phyloP scores from a whole-genome alignment of 2,888 invertebrate genomes.

The Lamellibrachia satsuma region DNA sequence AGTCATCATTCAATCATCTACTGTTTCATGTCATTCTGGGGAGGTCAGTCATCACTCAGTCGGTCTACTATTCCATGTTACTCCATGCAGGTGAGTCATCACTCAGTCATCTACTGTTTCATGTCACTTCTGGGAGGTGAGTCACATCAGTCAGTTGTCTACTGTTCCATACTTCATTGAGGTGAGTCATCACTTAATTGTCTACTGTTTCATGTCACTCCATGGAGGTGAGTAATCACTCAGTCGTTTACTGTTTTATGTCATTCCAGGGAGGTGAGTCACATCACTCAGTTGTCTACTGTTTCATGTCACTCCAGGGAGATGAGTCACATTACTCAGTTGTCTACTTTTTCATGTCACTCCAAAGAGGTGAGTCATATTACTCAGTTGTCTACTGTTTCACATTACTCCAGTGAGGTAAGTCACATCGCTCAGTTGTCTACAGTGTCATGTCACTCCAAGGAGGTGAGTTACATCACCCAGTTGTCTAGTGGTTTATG shows the following conservation, averaged over 20 bases:
- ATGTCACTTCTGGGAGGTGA: too few relatives aligned
- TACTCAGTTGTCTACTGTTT: not conserved
- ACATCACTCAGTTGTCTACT: not conserved
- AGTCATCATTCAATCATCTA: conserved; percentile 30
- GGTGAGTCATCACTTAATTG: conserved; percentile 45
- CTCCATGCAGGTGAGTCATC: too few relatives aligned
- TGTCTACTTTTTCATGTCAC: conserved; percentile 53
- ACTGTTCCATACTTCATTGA: conserved; percentile 69
- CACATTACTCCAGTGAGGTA: conserved; percentile 71
- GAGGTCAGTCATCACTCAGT: conserved; percentile 63
- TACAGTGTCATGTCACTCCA: not conserved
- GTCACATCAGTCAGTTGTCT: too few relatives aligned
- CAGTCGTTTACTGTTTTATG: not conserved
- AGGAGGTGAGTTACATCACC: too few relatives aligned
- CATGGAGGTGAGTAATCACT: conserved; percentile 68
- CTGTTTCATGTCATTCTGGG: conserved; percentile 68
- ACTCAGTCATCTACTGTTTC: too few relatives aligned
- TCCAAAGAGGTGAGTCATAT: conserved; percentile 69
- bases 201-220: conserved; percentile 64
- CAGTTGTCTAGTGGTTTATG: too few relatives aligned
- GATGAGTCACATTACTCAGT: conserved; percentile 45
- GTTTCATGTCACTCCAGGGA: conserved; percentile 71
- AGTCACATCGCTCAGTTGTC: conserved; percentile 28
- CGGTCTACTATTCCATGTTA: not conserved
- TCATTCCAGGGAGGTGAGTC: conserved; percentile 72